Evolutionary conservation across 2,888 invertebrate species (phyloP), one percentile per base, ranked within the genome.

Genomic region (Penaeus monodon): DNA sequence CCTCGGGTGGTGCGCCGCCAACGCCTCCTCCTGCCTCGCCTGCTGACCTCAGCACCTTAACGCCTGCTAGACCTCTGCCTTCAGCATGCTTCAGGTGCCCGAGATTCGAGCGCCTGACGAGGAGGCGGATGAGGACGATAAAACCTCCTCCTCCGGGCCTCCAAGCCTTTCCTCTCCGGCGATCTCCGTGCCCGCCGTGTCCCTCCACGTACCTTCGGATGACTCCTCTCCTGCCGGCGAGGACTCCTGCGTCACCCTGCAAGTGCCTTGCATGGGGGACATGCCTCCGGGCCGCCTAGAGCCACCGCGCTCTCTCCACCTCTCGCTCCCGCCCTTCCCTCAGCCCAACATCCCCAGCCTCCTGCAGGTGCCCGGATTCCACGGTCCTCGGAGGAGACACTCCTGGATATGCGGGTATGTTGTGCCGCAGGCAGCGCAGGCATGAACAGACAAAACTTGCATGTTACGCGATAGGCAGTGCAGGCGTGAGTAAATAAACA

Each of bases 371-470:
- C 77, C 77, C 22, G 66, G 44, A 8, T 65, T 24, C 49, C 22
- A 38, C 44, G 80, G 81, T 2, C 86, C 86, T 22, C 66, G 86
- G 38, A 76, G 86, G 24, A 29, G 86, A 44, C 86, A 86, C 63
- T 86, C 86, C 12, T 86, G 86, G 86, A 86, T 86, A 44, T 86
- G 86, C 81, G 78, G 86, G 86, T 86, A 81, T 24, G 29, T 24
- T 76, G 49, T 0, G 27, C 8, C 8, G 49, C 14, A 17, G 12
- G 12, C 14, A 14, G 49, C 14, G 49, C 49, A 57, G 12, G 14
- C 49, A 12, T 14, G 17, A 57, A 17, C 49, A 57, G 49, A 57
- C 49, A 57, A 2, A 38, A 14, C 49, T 17, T 57, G 49, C 49
- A 57, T 57, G 49, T 57, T 57, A 57, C 49, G 2, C 49, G 49